phyloP scores from a whole-genome alignment of 2,113 vertebrate species.

The Mesocricetus auratus region DNA sequence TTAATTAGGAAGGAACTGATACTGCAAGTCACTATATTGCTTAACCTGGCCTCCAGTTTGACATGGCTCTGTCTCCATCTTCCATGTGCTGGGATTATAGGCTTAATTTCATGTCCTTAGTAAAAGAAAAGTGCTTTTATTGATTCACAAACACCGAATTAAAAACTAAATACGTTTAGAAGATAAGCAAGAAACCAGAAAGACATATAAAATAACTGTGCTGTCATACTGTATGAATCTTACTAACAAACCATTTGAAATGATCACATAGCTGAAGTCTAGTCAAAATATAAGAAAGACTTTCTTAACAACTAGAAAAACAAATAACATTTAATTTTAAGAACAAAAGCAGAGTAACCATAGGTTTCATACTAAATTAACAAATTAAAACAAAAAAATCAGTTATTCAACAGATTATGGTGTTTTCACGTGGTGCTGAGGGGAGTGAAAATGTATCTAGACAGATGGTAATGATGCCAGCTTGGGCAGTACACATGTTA shows the following conservation, averaged over 20 bases:
- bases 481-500: background rate
- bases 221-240: background rate
- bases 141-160: background rate
- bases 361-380: background rate
- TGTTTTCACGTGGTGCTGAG: background rate
- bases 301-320: background rate
- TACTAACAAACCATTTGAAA: constrained; percentile 23
- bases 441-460: background rate
- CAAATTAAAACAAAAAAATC: background rate
- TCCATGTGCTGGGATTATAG: background rate
- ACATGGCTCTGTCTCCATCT: background rate
- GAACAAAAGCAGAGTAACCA: background rate
- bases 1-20: background rate
- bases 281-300: background rate
- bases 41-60: background rate
- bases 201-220: background rate
- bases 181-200: background rate
- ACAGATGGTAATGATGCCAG: background rate
- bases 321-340: background rate
- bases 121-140: background rate
- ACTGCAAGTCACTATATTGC: background rate
- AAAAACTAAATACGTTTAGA: background rate
- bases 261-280: background rate
- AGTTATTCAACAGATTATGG: background rate
- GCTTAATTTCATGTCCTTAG: background rate